phyloP scores from a whole-genome alignment of 2,113 vertebrate genomes.

The Myotis davidii region DNA sequence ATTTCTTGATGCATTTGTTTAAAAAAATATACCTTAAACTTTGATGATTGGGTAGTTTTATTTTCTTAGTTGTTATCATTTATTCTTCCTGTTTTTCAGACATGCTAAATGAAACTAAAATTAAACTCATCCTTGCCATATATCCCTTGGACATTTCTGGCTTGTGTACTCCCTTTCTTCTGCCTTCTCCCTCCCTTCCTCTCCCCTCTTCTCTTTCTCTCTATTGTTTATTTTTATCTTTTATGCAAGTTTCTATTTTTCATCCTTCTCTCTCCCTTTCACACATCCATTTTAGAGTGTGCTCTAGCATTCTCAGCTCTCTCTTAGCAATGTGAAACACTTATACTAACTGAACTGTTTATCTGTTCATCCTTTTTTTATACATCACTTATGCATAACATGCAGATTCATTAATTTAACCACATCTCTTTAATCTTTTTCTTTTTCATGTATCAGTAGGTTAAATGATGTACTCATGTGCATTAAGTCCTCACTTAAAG shows the following conservation, averaged over 20 bases:
- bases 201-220: neutral
- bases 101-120: conserved; percentile 6
- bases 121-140: neutral
- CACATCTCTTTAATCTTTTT: neutral
- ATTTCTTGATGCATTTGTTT: conserved; percentile 37
- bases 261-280: neutral
- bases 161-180: neutral
- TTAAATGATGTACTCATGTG: neutral
- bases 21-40: neutral
- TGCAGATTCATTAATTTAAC: neutral
- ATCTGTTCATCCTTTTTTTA: neutral
- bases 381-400: neutral
- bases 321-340: neutral
- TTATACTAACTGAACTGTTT: neutral
- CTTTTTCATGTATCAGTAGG: neutral
- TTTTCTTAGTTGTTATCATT: neutral
- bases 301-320: neutral
- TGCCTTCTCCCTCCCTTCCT: neutral
- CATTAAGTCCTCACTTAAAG: neutral
- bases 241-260: neutral
- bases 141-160: neutral
- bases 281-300: neutral
- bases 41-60: conserved; percentile 2
- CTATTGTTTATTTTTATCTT: neutral
- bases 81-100: neutral